Evolutionary conservation across 2,113 vertebrate species (phyloP), one percentile per base, ranked within the genome.

Genomic region (Perca fluviatilis): DNA sequence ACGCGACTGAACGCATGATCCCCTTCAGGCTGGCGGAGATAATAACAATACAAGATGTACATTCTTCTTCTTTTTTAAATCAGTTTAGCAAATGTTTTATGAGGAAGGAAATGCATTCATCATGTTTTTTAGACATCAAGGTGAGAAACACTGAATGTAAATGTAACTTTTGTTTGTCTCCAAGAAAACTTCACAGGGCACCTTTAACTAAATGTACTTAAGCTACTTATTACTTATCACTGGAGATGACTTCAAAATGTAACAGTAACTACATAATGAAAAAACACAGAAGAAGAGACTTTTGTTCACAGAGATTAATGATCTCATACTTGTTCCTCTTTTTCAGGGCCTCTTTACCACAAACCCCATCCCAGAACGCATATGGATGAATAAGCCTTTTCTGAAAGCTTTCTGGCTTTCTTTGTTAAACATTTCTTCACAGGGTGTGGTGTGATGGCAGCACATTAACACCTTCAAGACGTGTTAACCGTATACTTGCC

Each of bases 401-500:
- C 16, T 66, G 15, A 82, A 51, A 61, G 8, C 63, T 57, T 49
- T 53, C 40, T 4, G 3, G 23, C 25, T 74, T 51, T 53, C 30
- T n/a, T 6, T 30, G 3, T 73, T 18, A 68, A 21, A 40, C 2
- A 14, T 63, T 43, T 56, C n/a, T 40, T 54, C 11, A 21, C 62
- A 56, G 64, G 77, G 89, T 47, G 79, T 60, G 76, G 30, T 54
- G 72, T 65, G 53, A 46, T 7, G 21, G 65, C 64, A 57, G 74
- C 64, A 51, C 11, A 47, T 84, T 92, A 82, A 88, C 92, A 93
- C 90, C 85, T 91, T 91, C 61, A 57, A 82, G 79, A 64, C 5
- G 57, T 21, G 64, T 60, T 77, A 68, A 80, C 58, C 77, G 66
- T 82, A 27, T 7, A 36, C 87, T 86, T 91, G 80, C 86, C 78